These are phyloP conservation scores for Apodemus agrarius DNA, from an alignment of 2,797 vertebrate genomes.

Conservation along the genomic window DNA sequence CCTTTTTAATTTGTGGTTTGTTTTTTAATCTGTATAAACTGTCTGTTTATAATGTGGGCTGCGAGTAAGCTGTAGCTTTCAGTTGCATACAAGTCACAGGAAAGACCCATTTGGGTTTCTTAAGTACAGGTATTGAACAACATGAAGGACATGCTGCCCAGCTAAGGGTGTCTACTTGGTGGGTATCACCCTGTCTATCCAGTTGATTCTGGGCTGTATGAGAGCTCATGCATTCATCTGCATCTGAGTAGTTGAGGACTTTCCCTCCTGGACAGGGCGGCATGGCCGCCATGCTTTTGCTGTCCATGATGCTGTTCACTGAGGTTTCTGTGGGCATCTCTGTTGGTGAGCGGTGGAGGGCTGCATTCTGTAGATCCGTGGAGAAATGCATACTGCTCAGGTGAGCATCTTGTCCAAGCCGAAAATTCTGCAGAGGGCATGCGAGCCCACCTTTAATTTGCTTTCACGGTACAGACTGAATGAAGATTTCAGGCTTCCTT, in stretches of 20 bases:
- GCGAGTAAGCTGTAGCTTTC: conserved; percentile 72
- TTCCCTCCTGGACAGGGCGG: no score
- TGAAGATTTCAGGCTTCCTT: conserved; percentile 38
- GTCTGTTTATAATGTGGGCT: conserved; percentile 82
- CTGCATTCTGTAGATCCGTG: neutral
- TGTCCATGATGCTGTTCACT: neutral
- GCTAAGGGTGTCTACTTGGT: neutral
- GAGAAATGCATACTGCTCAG: neutral
- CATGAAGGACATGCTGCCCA: conserved; percentile 19
- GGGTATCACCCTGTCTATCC: neutral
- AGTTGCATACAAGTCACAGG: conserved; percentile 74
- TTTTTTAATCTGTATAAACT: conserved; percentile 61
- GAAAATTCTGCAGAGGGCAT: conserved; percentile 61
- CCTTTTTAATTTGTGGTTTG: conserved; percentile 79
- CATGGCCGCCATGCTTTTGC: neutral
- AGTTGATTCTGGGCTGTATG: neutral
- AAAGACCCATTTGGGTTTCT: conserved; percentile 49
- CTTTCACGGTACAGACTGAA: conserved; percentile 39
- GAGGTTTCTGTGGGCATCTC: neutral
- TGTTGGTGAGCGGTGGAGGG: neutral
- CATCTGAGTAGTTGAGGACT: neutral
- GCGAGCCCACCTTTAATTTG: neutral
- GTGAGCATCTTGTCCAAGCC: neutral
- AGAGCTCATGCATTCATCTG: neutral
- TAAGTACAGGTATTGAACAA: conserved; percentile 17